phyloP scores from a whole-genome alignment of 2,888 invertebrate species.

The Catotricha subobsoleta region DNA sequence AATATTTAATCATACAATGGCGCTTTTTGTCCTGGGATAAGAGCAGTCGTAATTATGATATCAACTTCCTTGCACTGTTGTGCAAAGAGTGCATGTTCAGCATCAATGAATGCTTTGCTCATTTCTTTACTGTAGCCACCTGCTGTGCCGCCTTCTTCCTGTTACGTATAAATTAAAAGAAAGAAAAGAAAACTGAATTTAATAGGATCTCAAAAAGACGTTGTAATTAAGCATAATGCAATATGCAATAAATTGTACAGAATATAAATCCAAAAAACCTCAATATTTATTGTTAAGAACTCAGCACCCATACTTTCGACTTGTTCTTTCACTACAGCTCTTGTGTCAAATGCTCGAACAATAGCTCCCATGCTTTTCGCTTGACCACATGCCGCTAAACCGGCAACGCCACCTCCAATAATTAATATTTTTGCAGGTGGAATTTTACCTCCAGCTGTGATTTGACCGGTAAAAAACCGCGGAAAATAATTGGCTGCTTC shows the following conservation, averaged over 20 bases:
- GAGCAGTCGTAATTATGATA: slow-evolving; percentile 73
- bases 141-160: slow-evolving; percentile 51
- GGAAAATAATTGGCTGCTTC: slow-evolving; percentile 81
- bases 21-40: slow-evolving; percentile 74
- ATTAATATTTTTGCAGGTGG: slow-evolving; percentile 77
- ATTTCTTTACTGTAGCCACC: slow-evolving; percentile 77
- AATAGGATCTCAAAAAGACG: too few species aligned
- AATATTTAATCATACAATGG: slow-evolving; percentile 32
- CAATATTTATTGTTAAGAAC: slow-evolving; percentile 59
- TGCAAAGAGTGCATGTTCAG: slow-evolving; percentile 72
- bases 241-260: neutral
- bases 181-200: neutral
- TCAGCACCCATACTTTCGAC: slow-evolving; percentile 78
- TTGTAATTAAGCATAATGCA: neutral
- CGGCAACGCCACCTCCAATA: slow-evolving; percentile 80
- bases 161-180: slow-evolving; percentile 7
- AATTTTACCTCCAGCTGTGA: slow-evolving; percentile 77
- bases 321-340: slow-evolving; percentile 66
- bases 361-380: slow-evolving; percentile 80
- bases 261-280: slow-evolving; percentile 31
- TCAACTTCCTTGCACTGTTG: slow-evolving; percentile 72
- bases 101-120: slow-evolving; percentile 69
- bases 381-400: slow-evolving; percentile 35
- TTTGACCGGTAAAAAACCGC: slow-evolving; percentile 79
- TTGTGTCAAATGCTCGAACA: slow-evolving; percentile 72